A percentile compares a stretch with the other conserved stretches of the same genome.
Evolutionary conservation across 2,797 vertebrate species (phyloP).

Genomic region (Hoplostethus atlanticus): DNA sequence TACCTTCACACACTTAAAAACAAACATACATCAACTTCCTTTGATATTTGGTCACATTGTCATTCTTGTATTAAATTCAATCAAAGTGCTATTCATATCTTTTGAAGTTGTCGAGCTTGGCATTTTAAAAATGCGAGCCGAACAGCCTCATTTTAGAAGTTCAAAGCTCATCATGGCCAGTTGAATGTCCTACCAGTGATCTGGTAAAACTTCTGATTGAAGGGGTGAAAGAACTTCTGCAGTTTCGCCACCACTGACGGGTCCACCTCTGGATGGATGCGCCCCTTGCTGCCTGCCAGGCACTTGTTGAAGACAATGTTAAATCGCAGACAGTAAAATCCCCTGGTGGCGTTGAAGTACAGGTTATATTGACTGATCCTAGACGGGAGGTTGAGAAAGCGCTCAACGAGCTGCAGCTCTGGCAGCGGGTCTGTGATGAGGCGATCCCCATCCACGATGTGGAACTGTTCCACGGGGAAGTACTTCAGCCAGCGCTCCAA

Average conservation of each 20-base stretch:
- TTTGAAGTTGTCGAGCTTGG: slow-evolving; percentile 51
- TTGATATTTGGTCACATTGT: slow-evolving; percentile 91
- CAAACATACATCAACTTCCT: slow-evolving; percentile 62
- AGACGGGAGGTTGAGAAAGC: slow-evolving; percentile 93
- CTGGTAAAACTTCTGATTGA: slow-evolving; percentile 99
- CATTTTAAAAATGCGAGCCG: slow-evolving; percentile 30
- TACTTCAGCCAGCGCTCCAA: slow-evolving; percentile 96
- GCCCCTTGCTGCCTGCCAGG: slow-evolving; percentile 98
- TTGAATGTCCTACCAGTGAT: slow-evolving; percentile 96
- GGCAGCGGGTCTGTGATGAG: slow-evolving; percentile 94
- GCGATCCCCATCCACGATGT: slow-evolving; percentile 94
- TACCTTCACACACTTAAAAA: slow-evolving; percentile 57
- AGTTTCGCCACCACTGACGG: slow-evolving; percentile 92
- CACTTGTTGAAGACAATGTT: slow-evolving; percentile 98
- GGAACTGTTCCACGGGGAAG: slow-evolving; percentile 95
- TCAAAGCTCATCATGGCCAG: slow-evolving; percentile 88
- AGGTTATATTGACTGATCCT: slow-evolving; percentile 95
- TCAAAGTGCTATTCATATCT: slow-evolving; percentile 88
- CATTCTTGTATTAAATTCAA: slow-evolving; percentile 79
- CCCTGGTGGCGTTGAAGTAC: slow-evolving; percentile 96
- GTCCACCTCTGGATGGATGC: slow-evolving; percentile 94
- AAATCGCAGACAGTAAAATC: slow-evolving; percentile 97
- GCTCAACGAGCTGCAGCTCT: slow-evolving; percentile 94
- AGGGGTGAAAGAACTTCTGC: slow-evolving; percentile 95
- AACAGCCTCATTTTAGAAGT: slow-evolving; percentile 61